Percentiles rank a stretch among this genome's conserved stretches.
Conservation (phyloP, 1,140 invertebrate species). For the Metopolophium dirhodum region DNA sequence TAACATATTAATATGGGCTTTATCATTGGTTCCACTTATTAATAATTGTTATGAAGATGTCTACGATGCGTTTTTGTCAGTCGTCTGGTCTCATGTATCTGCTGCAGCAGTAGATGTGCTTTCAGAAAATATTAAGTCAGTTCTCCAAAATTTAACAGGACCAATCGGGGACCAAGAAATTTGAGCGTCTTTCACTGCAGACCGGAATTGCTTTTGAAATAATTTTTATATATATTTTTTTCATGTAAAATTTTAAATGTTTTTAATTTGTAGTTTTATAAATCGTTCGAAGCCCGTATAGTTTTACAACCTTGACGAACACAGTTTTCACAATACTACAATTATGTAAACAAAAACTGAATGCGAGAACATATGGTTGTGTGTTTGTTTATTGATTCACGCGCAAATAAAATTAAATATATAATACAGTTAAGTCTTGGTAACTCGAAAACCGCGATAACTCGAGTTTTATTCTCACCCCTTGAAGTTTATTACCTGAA, state of each 20-base stretch:
- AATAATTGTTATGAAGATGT: no score
- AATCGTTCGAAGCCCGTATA: background rate
- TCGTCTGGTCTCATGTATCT: no score
- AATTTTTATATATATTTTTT: background rate
- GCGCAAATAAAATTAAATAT: no score
- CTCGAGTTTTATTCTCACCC: no score
- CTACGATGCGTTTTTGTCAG: no score
- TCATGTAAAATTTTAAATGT: background rate
- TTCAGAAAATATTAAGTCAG: no score
- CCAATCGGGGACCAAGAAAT: background rate
- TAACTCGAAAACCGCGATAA: no score
- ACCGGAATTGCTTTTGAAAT: background rate
- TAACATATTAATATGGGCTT: background rate
- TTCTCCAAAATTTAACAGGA: no score
- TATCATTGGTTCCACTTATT: background rate
- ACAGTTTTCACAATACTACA: background rate
- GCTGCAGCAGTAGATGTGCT: no score
- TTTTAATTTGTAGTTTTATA: background rate
- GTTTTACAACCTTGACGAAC: background rate
- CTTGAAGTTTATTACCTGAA: no score
- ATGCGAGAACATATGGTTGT: background rate
- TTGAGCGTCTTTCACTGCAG: background rate
- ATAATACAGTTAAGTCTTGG: no score
- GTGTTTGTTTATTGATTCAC: constrained; percentile 17
- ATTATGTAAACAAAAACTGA: background rate